A percentile compares a stretch with the other conserved stretches of the same genome.
phyloP scores from a whole-genome alignment of 2,113 vertebrate genomes.

The Notothenia rossii region DNA sequence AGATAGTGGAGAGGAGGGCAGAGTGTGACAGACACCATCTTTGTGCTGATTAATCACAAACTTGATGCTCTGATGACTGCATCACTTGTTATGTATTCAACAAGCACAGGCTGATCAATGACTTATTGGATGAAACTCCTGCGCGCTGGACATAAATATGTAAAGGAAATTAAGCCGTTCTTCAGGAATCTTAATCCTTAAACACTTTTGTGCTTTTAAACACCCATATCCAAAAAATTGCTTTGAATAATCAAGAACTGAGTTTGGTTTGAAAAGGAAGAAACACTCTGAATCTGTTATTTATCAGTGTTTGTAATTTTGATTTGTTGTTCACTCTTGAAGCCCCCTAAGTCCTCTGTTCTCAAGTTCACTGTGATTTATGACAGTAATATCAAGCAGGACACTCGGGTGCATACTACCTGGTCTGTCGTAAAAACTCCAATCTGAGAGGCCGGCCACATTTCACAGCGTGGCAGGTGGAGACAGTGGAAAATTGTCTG shows the following conservation, averaged over 20 bases:
- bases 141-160: slow-evolving; percentile 27
- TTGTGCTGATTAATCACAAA: slow-evolving; percentile 74
- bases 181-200: slow-evolving; percentile 27
- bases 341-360: slow-evolving; percentile 61
- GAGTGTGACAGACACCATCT: slow-evolving; percentile 40
- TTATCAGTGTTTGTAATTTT: slow-evolving; percentile 67
- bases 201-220: slow-evolving; percentile 10
- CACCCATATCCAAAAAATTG: neutral
- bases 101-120: slow-evolving; percentile 52
- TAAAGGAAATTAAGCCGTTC: slow-evolving; percentile 19
- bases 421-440: slow-evolving; percentile 77
- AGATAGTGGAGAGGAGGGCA: slow-evolving; percentile 33
- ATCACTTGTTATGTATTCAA: slow-evolving; percentile 71
- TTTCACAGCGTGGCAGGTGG: slow-evolving; percentile 67
- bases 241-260: neutral
- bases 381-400: slow-evolving; percentile 78
- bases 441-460: slow-evolving; percentile 65
- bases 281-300: slow-evolving; percentile 25
- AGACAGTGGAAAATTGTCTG: slow-evolving; percentile 70
- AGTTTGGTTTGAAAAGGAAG: neutral
- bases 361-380: slow-evolving; percentile 78
- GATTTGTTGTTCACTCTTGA: slow-evolving; percentile 64
- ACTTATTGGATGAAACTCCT: slow-evolving; percentile 35
- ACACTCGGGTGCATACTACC: slow-evolving; percentile 64
- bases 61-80: slow-evolving; percentile 38